phyloP scores from a whole-genome alignment of 2,888 invertebrate species.

The Proisotoma minuta region DNA sequence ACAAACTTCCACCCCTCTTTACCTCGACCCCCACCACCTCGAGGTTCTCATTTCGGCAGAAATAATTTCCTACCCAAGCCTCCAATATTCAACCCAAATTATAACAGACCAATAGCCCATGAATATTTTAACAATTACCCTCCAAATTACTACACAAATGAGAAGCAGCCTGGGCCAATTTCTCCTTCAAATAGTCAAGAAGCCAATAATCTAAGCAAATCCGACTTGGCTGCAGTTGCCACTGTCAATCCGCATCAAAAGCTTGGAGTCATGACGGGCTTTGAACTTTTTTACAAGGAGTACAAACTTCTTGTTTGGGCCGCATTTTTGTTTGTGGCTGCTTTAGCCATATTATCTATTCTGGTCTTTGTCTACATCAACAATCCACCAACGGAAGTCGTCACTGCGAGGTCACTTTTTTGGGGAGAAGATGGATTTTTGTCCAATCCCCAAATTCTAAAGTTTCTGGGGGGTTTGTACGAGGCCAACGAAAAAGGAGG shows the following conservation, averaged over 20 bases:
- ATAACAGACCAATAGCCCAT: too few species aligned
- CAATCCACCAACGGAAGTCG: constrained; percentile 47
- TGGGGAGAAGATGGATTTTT: constrained; percentile 18
- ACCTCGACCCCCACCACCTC: background rate
- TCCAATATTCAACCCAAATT: constrained; percentile 36
- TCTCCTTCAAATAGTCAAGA: constrained; percentile 15
- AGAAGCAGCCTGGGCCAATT: background rate
- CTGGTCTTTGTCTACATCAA: constrained; percentile 41
- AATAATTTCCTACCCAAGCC: constrained; percentile 27
- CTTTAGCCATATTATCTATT: constrained; percentile 32
- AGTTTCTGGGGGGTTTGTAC: constrained; percentile 28
- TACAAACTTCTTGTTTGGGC: constrained; percentile 46
- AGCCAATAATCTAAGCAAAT: constrained; percentile 2
- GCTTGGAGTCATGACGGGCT: constrained; percentile 39
- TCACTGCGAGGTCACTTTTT: constrained; percentile 35
- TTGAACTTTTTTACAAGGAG: constrained; percentile 44
- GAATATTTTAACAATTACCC: background rate
- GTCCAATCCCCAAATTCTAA: constrained; percentile 35
- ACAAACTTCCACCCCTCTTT: constrained; percentile 21
- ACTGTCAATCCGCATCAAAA: constrained; percentile 26
- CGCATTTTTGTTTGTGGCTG: constrained; percentile 33
- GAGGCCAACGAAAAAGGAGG: constrained; percentile 7
- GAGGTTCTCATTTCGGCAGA: background rate
- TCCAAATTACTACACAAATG: background rate
- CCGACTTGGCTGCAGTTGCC: constrained; percentile 6